Evolutionary conservation across 2,797 vertebrate species (phyloP), one percentile per base, ranked within the genome.

Genomic region (Dendrocincla fuliginosa): DNA sequence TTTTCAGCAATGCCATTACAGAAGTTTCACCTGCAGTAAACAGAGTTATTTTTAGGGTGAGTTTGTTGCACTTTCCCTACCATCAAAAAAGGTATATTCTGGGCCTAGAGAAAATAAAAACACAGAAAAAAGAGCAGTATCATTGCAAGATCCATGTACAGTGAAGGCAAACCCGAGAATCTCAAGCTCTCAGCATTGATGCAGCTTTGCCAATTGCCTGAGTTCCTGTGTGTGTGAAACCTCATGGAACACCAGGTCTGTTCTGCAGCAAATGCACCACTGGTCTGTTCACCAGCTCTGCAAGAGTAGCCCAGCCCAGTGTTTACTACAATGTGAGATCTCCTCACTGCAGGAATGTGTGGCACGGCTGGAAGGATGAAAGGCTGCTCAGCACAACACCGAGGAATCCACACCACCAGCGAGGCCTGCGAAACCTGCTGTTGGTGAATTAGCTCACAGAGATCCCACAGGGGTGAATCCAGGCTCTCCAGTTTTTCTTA

Each of bases 261-360:
- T 14, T 42, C 28, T 35, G 57, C 28, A 55, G 57, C 4, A 24
- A 74, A 50, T 4, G 18, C 70, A 61, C 28, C 53, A 19, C 5
- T 3, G 22, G 9, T 19, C 52, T 3, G 49, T 19, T 28, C 42
- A 28, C 9, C 84, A 75, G 78, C 61, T 55, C 27, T 55, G 74
- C 46, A 28, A 16, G 2, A 23, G 77, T 0, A 50, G 69, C n/a
- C 57, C 2, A 2, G 6, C 17, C n/a, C 0, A 0, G 24, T 30
- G 33, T 35, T 47, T 33, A 47, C 24, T 55, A 16, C 17, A 22
- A 3, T 4, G 61, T 2, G 42, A 56, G 33, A 47, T 46, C 14
- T 60, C 55, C 55, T 52, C 32, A 1, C 46, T 20, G 30, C 79
- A 76, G 84, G 56, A 76, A 56, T 0, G 14, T 1, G 5, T 39